These are phyloP conservation scores for Heliconius erato DNA, from an alignment of 2,888 invertebrate genomes.

Conservation along the genomic window DNA sequence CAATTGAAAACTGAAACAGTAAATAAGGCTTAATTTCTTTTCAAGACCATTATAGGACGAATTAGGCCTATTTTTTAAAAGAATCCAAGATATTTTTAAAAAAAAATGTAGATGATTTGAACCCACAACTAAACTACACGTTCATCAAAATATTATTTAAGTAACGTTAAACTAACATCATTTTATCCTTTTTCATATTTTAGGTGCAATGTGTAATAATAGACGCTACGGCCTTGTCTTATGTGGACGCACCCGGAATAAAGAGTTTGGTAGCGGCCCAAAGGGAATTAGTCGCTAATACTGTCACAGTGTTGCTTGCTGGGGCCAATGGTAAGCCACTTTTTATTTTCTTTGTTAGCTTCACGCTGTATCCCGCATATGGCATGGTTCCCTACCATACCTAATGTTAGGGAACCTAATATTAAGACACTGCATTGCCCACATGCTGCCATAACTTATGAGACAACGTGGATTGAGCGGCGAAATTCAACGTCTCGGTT, in stretches of 20 bases:
- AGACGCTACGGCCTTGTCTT: slow-evolving; percentile 89
- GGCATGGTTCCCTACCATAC: too few relatives aligned
- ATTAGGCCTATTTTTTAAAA: too few relatives aligned
- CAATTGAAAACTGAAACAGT: too few relatives aligned
- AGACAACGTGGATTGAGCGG: background rate
- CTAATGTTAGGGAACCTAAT: background rate
- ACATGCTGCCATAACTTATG: too few relatives aligned
- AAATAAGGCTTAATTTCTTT: too few relatives aligned
- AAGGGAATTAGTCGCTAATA: slow-evolving; percentile 83
- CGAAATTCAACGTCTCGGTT: background rate
- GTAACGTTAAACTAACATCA: too few relatives aligned
- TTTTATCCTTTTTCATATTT: background rate
- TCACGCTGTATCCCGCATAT: background rate
- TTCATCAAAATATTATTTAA: too few relatives aligned
- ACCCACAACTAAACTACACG: too few relatives aligned
- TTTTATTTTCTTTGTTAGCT: background rate
- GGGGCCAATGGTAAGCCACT: slow-evolving; percentile 86
- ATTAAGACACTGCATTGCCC: background rate
- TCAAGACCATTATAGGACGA: too few relatives aligned
- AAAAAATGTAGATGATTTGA: too few relatives aligned
- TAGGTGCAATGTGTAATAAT: slow-evolving; percentile 87
- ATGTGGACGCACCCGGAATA: slow-evolving; percentile 90
- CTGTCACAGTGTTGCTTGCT: slow-evolving; percentile 86
- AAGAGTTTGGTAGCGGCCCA: slow-evolving; percentile 85
- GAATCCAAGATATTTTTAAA: too few relatives aligned